phyloP scores from a whole-genome alignment of 2,888 invertebrate species.

The Chloromyia formosa region DNA sequence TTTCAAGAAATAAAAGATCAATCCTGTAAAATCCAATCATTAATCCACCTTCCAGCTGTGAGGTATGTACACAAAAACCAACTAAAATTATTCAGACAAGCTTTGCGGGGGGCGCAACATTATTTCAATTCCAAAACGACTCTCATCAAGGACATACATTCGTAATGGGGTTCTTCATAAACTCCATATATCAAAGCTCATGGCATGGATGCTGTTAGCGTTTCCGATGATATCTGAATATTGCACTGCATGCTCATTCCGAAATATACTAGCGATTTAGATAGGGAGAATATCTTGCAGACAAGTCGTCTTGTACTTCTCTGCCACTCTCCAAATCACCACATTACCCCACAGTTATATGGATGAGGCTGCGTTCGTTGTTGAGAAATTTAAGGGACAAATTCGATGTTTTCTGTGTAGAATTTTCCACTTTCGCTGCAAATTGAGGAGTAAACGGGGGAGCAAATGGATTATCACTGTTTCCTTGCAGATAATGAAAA shows the following conservation, averaged over 20 bases:
- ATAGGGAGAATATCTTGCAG: background rate
- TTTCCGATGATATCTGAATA: conserved; percentile 5
- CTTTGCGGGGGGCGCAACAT: too few relatives aligned
- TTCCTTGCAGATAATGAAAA: background rate
- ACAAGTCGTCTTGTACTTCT: background rate
- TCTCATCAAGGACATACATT: conserved; percentile 15
- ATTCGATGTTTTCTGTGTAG: conserved; percentile 21
- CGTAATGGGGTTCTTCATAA: background rate
- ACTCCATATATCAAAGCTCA: conserved; percentile 13
- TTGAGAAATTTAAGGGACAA: background rate
- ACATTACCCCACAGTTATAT: background rate
- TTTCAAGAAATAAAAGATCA: too few relatives aligned
- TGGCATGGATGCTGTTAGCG: background rate
- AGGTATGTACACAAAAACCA: too few relatives aligned
- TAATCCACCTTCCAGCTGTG: too few relatives aligned
- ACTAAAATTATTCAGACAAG: too few relatives aligned
- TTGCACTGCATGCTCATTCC: background rate
- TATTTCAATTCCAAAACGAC: conserved; percentile 14
- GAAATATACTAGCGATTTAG: background rate
- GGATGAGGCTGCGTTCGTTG: background rate
- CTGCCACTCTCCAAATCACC: background rate
- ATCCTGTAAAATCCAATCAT: too few relatives aligned
- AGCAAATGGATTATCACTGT: too few relatives aligned
- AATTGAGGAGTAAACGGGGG: too few relatives aligned
- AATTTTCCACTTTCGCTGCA: background rate